Percentiles rank a stretch among this genome's conserved stretches.
These are phyloP conservation scores for Phaetusa simplex DNA, from an alignment of 2,113 vertebrate genomes.

Conservation along the genomic window DNA sequence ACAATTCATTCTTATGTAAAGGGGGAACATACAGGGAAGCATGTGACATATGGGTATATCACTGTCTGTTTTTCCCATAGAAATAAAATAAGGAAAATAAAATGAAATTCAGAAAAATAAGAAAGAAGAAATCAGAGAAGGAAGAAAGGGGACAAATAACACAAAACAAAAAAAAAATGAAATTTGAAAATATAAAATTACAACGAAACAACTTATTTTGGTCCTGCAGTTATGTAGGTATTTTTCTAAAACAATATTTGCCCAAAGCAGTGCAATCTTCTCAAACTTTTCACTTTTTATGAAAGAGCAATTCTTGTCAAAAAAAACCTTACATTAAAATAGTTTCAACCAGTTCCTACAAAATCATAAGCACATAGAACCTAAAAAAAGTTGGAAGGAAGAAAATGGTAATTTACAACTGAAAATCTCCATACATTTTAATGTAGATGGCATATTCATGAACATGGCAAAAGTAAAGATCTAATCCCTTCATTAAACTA, in stretches of 20 bases:
- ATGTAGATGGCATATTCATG: not conserved
- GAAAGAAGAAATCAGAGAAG: not conserved
- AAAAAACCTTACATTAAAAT: not conserved
- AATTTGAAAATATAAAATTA: not conserved
- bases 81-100: not conserved
- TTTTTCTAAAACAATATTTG: not conserved
- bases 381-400: not conserved
- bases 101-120: not conserved
- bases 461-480: not conserved
- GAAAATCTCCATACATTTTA: not conserved
- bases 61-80: fast-evolving
- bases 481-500: not conserved
- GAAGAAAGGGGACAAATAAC: not conserved
- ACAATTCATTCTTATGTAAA: not conserved
- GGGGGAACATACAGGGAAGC: not conserved
- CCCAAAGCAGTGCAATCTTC: not conserved
- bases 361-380: not conserved
- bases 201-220: not conserved
- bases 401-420: not conserved
- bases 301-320: not conserved
- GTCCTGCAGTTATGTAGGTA: not conserved
- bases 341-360: not conserved
- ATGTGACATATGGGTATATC: not conserved
- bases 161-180: not conserved
- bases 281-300: not conserved